These are phyloP conservation scores for Carposina sasakii DNA, from an alignment of 1,140 invertebrate species.

Conservation along the genomic window DNA sequence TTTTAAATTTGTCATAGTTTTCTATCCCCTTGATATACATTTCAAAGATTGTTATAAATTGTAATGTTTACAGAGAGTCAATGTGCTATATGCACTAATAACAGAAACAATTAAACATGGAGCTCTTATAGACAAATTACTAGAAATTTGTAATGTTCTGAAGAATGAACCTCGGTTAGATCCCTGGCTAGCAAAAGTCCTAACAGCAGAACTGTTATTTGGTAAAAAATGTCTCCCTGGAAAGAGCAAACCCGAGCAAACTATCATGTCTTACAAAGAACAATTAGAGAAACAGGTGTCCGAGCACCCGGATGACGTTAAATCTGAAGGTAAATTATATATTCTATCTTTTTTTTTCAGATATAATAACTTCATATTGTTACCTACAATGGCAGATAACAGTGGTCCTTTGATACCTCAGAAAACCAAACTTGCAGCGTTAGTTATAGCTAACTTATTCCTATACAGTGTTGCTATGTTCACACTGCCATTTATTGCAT, in stretches of 20 bases:
- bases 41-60: slow-evolving; percentile 6
- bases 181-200: slow-evolving; percentile 79
- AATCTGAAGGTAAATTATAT: slow-evolving; percentile 61
- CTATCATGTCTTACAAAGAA: slow-evolving; percentile 78
- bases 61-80: slow-evolving; percentile 78
- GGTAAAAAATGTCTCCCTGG: slow-evolving; percentile 80
- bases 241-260: slow-evolving; percentile 80
- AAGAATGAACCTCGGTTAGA: slow-evolving; percentile 80
- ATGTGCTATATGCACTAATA: slow-evolving; percentile 81
- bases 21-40: too few relatives aligned
- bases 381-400: slow-evolving; percentile 53
- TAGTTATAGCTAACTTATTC: slow-evolving; percentile 78
- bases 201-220: slow-evolving; percentile 88
- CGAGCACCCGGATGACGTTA: slow-evolving; percentile 44
- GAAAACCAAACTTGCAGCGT: slow-evolving; percentile 61
- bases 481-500: slow-evolving; percentile 83
- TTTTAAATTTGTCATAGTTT: too few relatives aligned
- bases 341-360: slow-evolving; percentile 65
- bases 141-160: slow-evolving; percentile 76
- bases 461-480: slow-evolving; percentile 89
- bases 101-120: slow-evolving; percentile 80
- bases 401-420: slow-evolving; percentile 55
- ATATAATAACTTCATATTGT: slow-evolving; percentile 37
- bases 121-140: slow-evolving; percentile 76
- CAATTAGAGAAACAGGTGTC: slow-evolving; percentile 50